These are phyloP conservation scores for Hydrolagus colliei DNA, from an alignment of 2,797 vertebrate genomes.

Conservation along the genomic window DNA sequence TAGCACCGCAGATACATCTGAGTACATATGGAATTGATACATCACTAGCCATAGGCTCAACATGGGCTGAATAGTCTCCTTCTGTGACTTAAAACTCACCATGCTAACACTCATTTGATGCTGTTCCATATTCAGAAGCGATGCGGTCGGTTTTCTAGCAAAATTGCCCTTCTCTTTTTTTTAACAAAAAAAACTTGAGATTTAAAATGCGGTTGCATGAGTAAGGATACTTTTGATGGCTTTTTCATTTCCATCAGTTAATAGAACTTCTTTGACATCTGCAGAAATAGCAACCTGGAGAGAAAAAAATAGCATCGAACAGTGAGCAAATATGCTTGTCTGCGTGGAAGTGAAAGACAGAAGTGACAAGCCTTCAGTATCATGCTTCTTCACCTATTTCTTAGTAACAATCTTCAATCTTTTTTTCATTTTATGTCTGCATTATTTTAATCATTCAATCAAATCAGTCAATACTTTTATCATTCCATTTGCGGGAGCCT, in stretches of 20 bases:
- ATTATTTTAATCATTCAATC: constrained; percentile 99
- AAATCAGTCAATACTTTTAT: constrained; percentile 99
- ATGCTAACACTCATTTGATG: background rate
- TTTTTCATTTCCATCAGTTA: constrained; percentile 99
- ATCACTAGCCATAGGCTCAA: too few relatives aligned
- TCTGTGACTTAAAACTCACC: background rate
- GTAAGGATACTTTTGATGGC: constrained; percentile 99
- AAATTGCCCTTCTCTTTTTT: background rate
- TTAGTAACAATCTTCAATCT: constrained; percentile 78
- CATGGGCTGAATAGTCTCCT: too few relatives aligned
- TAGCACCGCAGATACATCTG: too few relatives aligned
- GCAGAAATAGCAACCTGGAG: constrained; percentile 95
- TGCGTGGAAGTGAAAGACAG: constrained; percentile 65
- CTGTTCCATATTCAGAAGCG: background rate
- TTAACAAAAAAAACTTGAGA: constrained; percentile 14
- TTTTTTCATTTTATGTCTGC: constrained; percentile 98
- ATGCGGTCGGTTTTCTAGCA: background rate
- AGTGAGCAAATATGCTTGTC: constrained; percentile 70
- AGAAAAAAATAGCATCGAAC: constrained; percentile 58
- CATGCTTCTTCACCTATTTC: constrained; percentile 77
- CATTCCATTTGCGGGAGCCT: constrained; percentile 97
- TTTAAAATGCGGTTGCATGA: constrained; percentile 43
- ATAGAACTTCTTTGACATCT: constrained; percentile 97
- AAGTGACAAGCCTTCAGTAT: constrained; percentile 75
- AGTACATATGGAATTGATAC: too few relatives aligned